Evolutionary conservation across 2,797 vertebrate species (phyloP), one percentile per base, ranked within the genome.

Genomic region (Picus viridis): DNA sequence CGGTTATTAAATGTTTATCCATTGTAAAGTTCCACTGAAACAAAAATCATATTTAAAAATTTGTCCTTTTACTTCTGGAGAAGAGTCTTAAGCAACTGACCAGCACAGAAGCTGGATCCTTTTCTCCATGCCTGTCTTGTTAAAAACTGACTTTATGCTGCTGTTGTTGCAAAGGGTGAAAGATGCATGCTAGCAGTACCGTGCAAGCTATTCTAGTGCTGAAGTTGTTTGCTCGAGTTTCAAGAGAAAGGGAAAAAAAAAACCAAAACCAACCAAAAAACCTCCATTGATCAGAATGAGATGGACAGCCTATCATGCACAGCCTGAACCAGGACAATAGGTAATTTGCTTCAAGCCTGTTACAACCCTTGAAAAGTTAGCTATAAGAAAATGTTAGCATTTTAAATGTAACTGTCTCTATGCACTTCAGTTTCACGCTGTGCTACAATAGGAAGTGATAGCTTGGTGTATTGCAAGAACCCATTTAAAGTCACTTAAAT

Each of bases 1-100:
- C 65, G 47, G 22, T 88, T 92, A 90, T 78, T 93, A 88, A 93
- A 92, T 39, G 72, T 77, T 92, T 74, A 77, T 62, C 82, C 77
- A 80, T 74, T 86, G 54, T 56, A 86, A 92, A 10, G 19, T 54
- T 78, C 34, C 47, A 59, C 51, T 83, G 83, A 90, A 95, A 93
- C 58, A 89, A 93, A 90, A 92, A 12, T 5, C 45, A 30, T 36
- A 71, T 78, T 95, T 89, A 16, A 95, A 84, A 72, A 65, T n/a
- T 15, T 71, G 11, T 85, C 27, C 29, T 77, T 87, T 82, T 83
- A 83, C 80, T 83, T 85, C 26, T 19, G 5, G 49, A 79, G 56
- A 69, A 69, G 17, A 64, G 47, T 58, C 39, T 64, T 20, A 29
- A 73, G 16, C 54, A 79, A 6, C 61, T 18, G 45, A 20, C 4